A percentile compares a stretch with the other conserved stretches of the same genome.
These are phyloP conservation scores for Leptarthrus brevirostris DNA, from an alignment of 2,888 invertebrate genomes.

Conservation along the genomic window DNA sequence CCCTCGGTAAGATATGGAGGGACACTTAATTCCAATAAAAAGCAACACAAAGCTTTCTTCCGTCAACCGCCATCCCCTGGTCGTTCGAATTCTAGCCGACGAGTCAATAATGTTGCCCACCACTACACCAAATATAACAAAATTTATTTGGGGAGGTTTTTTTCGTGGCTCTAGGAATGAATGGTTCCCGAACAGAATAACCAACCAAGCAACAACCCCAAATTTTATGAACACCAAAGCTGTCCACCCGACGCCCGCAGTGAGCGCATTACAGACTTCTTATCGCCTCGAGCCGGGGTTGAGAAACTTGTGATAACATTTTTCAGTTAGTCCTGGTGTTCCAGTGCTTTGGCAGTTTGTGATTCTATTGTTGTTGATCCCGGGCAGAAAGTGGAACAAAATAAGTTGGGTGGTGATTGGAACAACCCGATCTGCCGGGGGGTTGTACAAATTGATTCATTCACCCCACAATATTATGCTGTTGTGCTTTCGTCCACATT, in stretches of 20 bases:
- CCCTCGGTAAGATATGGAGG: neutral
- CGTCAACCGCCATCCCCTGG: neutral
- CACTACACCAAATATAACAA: constrained; percentile 37
- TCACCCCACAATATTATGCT: constrained; percentile 46
- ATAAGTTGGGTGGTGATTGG: constrained; percentile 38
- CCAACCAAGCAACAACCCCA: neutral
- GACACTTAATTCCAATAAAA: constrained; percentile 45
- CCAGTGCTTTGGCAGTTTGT: constrained; percentile 35
- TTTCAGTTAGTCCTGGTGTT: constrained; percentile 47
- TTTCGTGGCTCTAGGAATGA: neutral
- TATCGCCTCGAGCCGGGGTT: constrained; percentile 12
- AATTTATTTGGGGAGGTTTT: constrained; percentile 33
- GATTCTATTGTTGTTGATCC: constrained; percentile 41
- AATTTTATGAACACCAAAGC: constrained; percentile 36
- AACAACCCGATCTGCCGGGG: constrained; percentile 41
- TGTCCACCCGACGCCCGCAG: constrained; percentile 12
- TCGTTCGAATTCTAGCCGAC: constrained; percentile 2
- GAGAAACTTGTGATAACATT: constrained; percentile 43
- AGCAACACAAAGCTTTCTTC: constrained; percentile 31
- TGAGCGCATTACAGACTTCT: constrained; percentile 18
- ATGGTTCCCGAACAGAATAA: neutral
- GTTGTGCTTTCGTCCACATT: constrained; percentile 9
- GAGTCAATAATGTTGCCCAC: constrained; percentile 37
- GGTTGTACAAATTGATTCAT: constrained; percentile 51
- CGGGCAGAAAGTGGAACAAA: constrained; percentile 1